Conservation (phyloP, 2,888 invertebrate genomes). For the Tachina fera region DNA sequence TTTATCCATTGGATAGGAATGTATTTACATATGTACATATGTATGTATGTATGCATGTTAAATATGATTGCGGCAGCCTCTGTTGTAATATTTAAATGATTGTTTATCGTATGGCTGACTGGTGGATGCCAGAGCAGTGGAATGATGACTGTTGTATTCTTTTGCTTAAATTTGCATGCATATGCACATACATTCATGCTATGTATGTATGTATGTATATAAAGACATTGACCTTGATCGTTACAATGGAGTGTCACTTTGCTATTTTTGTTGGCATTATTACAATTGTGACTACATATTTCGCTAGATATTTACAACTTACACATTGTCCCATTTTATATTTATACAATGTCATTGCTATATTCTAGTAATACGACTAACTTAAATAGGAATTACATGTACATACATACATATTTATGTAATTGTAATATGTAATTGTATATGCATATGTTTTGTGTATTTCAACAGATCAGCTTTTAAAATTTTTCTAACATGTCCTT, state of each 20-base stretch:
- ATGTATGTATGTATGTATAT: not conserved
- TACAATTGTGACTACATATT: constrained; percentile 2
- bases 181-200: not conserved
- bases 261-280: constrained; percentile 11
- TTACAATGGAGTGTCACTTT: constrained; percentile 46
- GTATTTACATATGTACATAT: not conserved
- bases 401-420: no score
- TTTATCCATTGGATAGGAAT: not conserved
- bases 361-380: no score
- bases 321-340: no score
- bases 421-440: no score
- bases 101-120: constrained; percentile 25
- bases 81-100: constrained; percentile 9
- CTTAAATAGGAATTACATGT: no score
- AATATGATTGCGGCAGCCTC: constrained; percentile 14
- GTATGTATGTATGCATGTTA: not conserved
- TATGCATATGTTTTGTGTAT: no score
- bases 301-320: not conserved
- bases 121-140: constrained; percentile 21
- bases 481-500: no score
- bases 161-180: constrained; percentile 35
- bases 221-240: constrained; percentile 73
- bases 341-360: no score
- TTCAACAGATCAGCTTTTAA: no score
- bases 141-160: constrained; percentile 35